Base-by-base conservation (phyloP, 2,113 vertebrate species). In the Glaucidium brasilianum region DNA sequence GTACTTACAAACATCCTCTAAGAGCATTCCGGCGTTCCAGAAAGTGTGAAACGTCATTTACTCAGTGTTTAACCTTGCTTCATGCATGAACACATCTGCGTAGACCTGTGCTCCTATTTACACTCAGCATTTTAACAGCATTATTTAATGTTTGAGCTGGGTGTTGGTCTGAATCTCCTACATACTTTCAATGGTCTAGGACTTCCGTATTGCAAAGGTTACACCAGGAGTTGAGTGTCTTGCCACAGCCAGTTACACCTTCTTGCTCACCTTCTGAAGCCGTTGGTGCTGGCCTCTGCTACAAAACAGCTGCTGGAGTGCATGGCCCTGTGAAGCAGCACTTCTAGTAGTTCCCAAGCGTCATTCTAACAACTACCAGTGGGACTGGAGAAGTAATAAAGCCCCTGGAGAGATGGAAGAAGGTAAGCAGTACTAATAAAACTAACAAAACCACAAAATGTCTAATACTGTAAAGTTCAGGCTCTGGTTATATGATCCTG, bases 21-120 rank as follows among this genome's bases (percentile, higher is more conserved):
- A 27, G 43, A 78, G 49, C 20, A 67, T 27, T 84, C 34, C 3
- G 2, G 27, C 53, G 37, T 20, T 58, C 25, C 73, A 74, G 52
- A 12, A 92, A 63, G 11, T 5, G 11, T 82, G 71, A 71, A 85
- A 72, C 62, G n/a, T 73, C 41, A 49, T 55, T 93, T 80, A 30
- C 59, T 52, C n/a, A 14, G 14, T 16, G 32, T 52, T 77, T 20
- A 85, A 41, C 66, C 43, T 76, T 43, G 34, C 81, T 74, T 63
- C 20, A 8, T 53, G 68, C 34, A 19, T 3, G 12, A 74, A 15
- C 60, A 45, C 30, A 18, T 12, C 50, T 41, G 35, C 1, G 0
- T 10, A 30, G 17, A 34, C 53, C 58, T 49, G 27, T 17, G 79
- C 68, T 85, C 32, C 47, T 52, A 8, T 32, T 71, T 52, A 13